Base-by-base conservation (phyloP, 2,113 vertebrate genomes). In the Salvator merianae region DNA sequence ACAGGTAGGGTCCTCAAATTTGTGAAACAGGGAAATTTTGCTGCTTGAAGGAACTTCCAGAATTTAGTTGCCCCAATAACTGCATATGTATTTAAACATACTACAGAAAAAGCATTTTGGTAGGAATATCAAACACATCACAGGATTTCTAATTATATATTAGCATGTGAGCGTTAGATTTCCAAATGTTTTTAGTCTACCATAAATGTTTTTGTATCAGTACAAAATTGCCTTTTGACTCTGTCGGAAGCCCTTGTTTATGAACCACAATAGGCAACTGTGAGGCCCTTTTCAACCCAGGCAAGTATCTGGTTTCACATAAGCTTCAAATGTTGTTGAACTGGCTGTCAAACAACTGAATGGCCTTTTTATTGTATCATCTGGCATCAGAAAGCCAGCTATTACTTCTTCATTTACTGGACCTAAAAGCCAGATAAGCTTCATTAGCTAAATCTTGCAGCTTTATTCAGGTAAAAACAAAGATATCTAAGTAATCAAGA, bases 401-500 rank as follows among this genome's bases (percentile, higher is more conserved):
- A 75, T 16, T 1, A 13, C 63, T 22, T 26, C 66, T 9, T 9
- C 43, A n/a, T n/a, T 63, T 47, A 77, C 84, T 1, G 76, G 12
- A 88, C 79, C 77, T 73, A 73, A 36, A 40, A 89, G 89, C 71
- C 85, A 85, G 70, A 83, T 83, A 47, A 70, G 71, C 59, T 40
- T 20, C 32, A 75, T 7, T 73, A 89, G 53, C 0, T 43, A 88
- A 91, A 84, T 84, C 72, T 87, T 82, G 62, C 77, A 78, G 63
- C 0, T 3, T 82, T 4, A 24, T 0, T 26, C 77, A 77, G 86
- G 84, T 78, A 85, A 73, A 80, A 81, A 75, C 73, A 66, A 65
- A 53, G 83, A 84, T 47, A 77, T 91, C 77, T 83, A 87, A 84
- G 47, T 87, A 63, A 82, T 40, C 34, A 78, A 65, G 82, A 36